Conservation (phyloP, 2,797 vertebrate species). For the Galagoides demidoff region DNA sequence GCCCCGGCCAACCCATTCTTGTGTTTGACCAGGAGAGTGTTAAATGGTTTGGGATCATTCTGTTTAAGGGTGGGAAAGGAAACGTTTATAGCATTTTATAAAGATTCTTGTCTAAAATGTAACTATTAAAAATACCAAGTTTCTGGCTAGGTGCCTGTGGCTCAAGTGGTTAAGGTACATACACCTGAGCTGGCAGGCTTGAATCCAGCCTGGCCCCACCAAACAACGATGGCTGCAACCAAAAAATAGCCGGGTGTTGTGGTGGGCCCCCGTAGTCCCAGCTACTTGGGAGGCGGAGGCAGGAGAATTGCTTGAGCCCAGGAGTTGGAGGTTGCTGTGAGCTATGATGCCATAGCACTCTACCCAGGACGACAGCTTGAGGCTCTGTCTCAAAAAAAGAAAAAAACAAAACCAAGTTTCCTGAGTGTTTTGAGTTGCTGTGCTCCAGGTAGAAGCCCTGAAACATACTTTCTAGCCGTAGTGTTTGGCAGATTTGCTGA, state of each 20-base stretch:
- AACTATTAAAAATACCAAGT: slow-evolving; percentile 17
- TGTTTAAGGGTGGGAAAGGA: slow-evolving; percentile 3
- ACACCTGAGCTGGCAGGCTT: no score
- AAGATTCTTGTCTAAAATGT: slow-evolving; percentile 36
- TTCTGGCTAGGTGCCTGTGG: background rate
- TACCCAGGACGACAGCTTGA: no score
- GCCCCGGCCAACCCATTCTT: background rate
- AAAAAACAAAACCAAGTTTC: background rate
- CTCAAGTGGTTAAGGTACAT: no score
- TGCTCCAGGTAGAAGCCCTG: background rate
- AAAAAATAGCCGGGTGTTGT: no score
- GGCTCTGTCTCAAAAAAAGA: no score
- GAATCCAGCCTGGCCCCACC: no score
- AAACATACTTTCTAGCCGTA: background rate
- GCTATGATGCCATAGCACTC: no score
- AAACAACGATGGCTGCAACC: no score
- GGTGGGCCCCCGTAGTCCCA: no score
- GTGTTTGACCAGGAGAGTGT: background rate
- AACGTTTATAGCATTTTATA: background rate
- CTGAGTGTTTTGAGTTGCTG: background rate
- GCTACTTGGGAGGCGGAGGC: no score
- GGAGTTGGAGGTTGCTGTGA: no score
- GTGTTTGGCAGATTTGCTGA: background rate
- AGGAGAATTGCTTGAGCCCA: no score
- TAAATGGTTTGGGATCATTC: slow-evolving; percentile 33